phyloP scores from a whole-genome alignment of 2,113 vertebrate species.

The Anser cygnoides region DNA sequence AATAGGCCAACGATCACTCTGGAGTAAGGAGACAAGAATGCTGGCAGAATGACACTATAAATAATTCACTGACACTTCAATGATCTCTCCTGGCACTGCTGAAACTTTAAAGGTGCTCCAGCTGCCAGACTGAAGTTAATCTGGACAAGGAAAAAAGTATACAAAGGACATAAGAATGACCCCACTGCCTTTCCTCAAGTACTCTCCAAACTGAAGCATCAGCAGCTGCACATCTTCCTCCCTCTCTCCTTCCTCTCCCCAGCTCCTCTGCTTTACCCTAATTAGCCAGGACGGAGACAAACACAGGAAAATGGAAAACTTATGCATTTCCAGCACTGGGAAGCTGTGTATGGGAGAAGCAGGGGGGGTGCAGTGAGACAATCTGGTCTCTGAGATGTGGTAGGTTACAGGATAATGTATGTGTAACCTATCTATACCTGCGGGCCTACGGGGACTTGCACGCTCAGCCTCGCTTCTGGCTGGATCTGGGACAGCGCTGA shows the following conservation, averaged over 20 bases:
- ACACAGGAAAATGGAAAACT: not conserved
- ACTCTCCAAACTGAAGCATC: not conserved
- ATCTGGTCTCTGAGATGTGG: not conserved
- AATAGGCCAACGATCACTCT: not conserved
- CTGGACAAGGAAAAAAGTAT: not conserved
- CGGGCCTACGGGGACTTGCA: not conserved
- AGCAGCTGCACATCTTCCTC: not conserved
- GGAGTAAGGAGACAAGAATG: not conserved
- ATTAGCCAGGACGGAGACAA: not conserved
- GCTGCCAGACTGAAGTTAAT: not conserved
- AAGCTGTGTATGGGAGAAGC: not conserved
- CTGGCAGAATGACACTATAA: not conserved
- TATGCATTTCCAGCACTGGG: not conserved
- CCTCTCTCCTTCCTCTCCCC: not conserved
- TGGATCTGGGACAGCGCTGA: not conserved
- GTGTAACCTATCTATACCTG: rapidly evolving
- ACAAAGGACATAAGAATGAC: not conserved
- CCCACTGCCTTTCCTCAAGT: not conserved
- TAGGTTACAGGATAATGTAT: not conserved
- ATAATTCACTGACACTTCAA: not conserved
- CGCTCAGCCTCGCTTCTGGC: not conserved
- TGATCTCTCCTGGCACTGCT: not conserved
- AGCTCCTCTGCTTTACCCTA: not conserved
- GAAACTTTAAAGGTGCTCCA: not conserved
- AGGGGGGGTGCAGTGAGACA: not conserved